A percentile compares a stretch with the other conserved stretches of the same genome.
phyloP scores from a whole-genome alignment of 2,113 vertebrate genomes.

The Istiophorus platypterus region DNA sequence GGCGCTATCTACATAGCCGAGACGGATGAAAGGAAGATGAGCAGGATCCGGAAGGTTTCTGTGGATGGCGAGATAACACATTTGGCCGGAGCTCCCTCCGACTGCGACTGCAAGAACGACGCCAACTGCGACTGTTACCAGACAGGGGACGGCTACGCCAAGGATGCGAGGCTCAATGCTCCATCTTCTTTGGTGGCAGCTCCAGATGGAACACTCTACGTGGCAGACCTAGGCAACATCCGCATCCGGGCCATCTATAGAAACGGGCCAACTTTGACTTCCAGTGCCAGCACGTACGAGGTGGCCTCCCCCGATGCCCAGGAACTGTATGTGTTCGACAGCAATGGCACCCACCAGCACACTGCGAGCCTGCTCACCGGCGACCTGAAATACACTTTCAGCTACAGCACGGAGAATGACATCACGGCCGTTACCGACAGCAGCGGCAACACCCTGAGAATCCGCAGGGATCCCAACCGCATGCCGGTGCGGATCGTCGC shows the following conservation, averaged over 20 bases:
- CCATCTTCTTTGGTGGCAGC: slow-evolving; percentile 95
- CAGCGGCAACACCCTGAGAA: slow-evolving; percentile 94
- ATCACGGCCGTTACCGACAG: slow-evolving; percentile 93
- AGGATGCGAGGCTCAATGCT: slow-evolving; percentile 94
- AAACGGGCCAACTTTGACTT: slow-evolving; percentile 89
- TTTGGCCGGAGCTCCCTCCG: slow-evolving; percentile 92
- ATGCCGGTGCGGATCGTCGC: slow-evolving; percentile 96
- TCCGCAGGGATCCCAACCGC: slow-evolving; percentile 92
- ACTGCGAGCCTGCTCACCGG: slow-evolving; percentile 95
- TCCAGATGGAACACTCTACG: slow-evolving; percentile 94
- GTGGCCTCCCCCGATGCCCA: slow-evolving; percentile 95
- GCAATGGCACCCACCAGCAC: slow-evolving; percentile 96
- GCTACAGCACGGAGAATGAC: slow-evolving; percentile 96
- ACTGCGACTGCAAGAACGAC: slow-evolving; percentile 98
- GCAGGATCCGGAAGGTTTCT: slow-evolving; percentile 93
- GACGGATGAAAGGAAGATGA: slow-evolving; percentile 96
- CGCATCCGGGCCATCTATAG: slow-evolving; percentile 92
- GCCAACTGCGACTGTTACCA: slow-evolving; percentile 99
- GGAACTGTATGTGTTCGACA: slow-evolving; percentile 97
- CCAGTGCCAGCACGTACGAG: slow-evolving; percentile 87
- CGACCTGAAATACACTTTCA: slow-evolving; percentile 95
- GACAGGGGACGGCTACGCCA: slow-evolving; percentile 95
- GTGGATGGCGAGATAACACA: slow-evolving; percentile 96
- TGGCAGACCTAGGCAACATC: slow-evolving; percentile 97
- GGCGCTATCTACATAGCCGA: slow-evolving; percentile 95